Percentiles rank a stretch among this genome's conserved stretches.
Conservation (phyloP, 53 echinoderm and acorn worm genomes). For the Zoroaster sp. region DNA sequence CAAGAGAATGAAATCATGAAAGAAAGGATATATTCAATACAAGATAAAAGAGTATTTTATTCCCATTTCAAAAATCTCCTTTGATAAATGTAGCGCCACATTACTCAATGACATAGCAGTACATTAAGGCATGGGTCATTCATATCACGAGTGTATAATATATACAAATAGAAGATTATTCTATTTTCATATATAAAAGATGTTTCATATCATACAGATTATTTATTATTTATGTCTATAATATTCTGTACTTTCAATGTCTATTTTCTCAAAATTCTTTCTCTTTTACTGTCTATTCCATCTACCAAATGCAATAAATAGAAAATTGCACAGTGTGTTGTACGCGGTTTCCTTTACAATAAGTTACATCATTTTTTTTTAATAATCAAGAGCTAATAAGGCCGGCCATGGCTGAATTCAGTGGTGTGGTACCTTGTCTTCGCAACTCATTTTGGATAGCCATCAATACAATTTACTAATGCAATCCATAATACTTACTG, state of each 20-base stretch:
- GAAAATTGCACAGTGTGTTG: conserved; percentile 51
- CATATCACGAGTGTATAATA: neutral
- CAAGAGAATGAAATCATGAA: neutral
- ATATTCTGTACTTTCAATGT: conserved; percentile 11
- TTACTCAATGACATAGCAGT: conserved; percentile 42
- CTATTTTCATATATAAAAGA: conserved; percentile 46
- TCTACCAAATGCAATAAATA: conserved; percentile 57
- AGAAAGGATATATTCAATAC: conserved; percentile 26
- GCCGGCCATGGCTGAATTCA: neutral
- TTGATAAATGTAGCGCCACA: conserved; percentile 47
- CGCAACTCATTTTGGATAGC: neutral
- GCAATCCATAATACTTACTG: neutral
- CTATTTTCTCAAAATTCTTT: conserved; percentile 1
- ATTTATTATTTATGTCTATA: neutral
- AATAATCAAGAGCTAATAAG: conserved; percentile 1
- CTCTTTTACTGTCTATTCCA: neutral
- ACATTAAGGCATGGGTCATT: conserved; percentile 40
- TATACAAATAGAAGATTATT: conserved; percentile 31
- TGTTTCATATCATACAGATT: conserved; percentile 33
- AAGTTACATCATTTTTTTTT: neutral
- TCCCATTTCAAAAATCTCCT: conserved; percentile 51
- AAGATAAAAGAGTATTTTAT: conserved; percentile 58
- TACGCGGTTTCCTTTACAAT: conserved; percentile 20
- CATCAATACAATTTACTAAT: neutral
- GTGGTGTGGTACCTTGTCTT: neutral